phyloP scores from a whole-genome alignment of 2,797 vertebrate species.

The Anguilla pacifica region DNA sequence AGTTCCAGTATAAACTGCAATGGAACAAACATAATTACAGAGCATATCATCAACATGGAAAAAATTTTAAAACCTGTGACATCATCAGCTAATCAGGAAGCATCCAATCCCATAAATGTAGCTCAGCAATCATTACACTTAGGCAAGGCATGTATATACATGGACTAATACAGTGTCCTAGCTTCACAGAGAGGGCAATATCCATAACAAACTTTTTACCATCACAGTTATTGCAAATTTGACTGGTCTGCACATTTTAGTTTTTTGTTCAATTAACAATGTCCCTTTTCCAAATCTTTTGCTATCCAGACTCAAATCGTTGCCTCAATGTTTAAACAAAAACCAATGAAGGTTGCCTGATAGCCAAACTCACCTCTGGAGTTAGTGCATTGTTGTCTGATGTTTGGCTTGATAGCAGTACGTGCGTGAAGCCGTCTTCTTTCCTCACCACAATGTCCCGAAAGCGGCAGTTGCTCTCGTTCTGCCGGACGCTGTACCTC shows the following conservation, averaged over 20 bases:
- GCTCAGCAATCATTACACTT: not conserved
- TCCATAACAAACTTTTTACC: too few species aligned
- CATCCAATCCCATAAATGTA: not conserved
- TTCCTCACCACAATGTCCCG: constrained; percentile 96
- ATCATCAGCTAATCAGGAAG: not conserved
- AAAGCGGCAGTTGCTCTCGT: constrained; percentile 92
- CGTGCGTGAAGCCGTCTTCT: constrained; percentile 96
- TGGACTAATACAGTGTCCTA: not conserved
- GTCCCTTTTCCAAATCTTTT: not conserved
- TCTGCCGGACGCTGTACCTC: constrained; percentile 95
- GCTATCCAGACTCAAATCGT: not conserved
- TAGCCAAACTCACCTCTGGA: constrained; percentile 84
- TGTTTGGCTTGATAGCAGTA: constrained; percentile 94
- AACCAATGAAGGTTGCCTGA: not conserved
- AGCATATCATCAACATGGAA: too few species aligned
- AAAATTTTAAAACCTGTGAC: too few species aligned
- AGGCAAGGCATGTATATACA: not conserved
- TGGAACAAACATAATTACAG: not conserved
- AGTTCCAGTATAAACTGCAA: not conserved
- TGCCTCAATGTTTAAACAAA: not conserved
- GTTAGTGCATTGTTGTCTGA: constrained; percentile 97
- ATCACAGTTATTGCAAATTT: too few species aligned
- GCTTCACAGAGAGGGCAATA: not conserved
- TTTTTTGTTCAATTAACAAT: not conserved
- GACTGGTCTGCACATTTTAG: not conserved